Base-by-base conservation (phyloP, 2,797 vertebrate species). In the Sarcoramphus papa region DNA sequence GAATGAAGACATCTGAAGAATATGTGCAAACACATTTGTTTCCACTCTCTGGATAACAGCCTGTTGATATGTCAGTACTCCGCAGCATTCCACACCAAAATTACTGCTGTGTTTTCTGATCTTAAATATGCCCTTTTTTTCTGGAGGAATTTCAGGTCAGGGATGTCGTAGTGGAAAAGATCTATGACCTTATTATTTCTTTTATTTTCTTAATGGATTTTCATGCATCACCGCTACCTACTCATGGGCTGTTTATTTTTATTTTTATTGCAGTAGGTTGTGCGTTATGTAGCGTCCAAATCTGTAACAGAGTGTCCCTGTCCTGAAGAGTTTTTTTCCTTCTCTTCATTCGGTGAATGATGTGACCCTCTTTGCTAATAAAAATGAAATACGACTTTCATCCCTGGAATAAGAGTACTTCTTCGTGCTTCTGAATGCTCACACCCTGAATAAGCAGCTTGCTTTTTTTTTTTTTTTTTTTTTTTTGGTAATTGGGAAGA, bases 191-290 rank as follows among this genome's bases (percentile, higher is more conserved):
- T 92, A 87, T 95, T 95, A 92, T 89, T 94, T 30, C 84, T 97
- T 94, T 95, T 92, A 82, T 97, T 97, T 96, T 95, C 92, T 80
- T 93, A 74, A 92, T 97, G 92, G 87, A 81, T 97, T 93, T 94
- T 92, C 87, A 78, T 90, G 92, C 94, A 90, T 85, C 95, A 63
- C 57, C 0, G 43, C 82, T 94, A 65, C 88, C 91, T 95, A 43
- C 92, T 96, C 94, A 56, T 0, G 50, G 81, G 79, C 87, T 94
- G 92, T 92, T 96, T 94, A 59, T 93, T 96, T 93, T 91, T 76
- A 92, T 91, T 92, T 95, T 87, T 76, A 89, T 89, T 68, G 89
- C 87, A 33, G 17, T 48, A 18, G 68, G 75, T 69, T 95, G 74
- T 51, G 91, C 0, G 0, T 92, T 41, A 35, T 13, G 78, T 50